Conservation (phyloP, 1,140 invertebrate genomes). For the Schlechtendalia chinensis region DNA sequence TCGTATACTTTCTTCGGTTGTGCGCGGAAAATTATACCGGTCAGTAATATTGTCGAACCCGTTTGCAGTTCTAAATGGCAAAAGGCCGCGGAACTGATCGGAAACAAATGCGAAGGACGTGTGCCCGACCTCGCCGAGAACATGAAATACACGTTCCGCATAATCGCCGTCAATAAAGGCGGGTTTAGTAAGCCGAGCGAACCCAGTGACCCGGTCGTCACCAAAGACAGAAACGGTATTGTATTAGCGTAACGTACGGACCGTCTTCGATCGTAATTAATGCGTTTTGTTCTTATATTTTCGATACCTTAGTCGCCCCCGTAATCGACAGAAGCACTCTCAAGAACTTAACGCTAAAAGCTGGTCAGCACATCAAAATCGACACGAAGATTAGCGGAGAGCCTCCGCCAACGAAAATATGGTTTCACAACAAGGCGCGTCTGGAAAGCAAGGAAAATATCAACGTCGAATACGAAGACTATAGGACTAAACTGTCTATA, state of each 20-base stretch:
- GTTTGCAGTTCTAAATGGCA: constrained; percentile 75
- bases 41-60: not conserved
- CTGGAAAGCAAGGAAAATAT: constrained; percentile 67
- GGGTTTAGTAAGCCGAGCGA: constrained; percentile 89
- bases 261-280: too few relatives aligned
- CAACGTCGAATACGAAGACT: constrained; percentile 81
- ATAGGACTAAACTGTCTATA: constrained; percentile 79
- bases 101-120: constrained; percentile 76
- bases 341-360: constrained; percentile 82
- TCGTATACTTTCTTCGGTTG: too few relatives aligned
- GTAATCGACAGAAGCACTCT: constrained; percentile 88
- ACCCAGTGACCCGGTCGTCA: constrained; percentile 75
- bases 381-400: constrained; percentile 89
- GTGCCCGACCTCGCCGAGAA: constrained; percentile 90
- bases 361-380: constrained; percentile 78
- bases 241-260: constrained; percentile 12
- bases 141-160: constrained; percentile 93
- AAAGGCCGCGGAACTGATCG: constrained; percentile 81
- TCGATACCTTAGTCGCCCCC: constrained; percentile 67
- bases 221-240: constrained; percentile 79
- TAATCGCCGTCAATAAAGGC: constrained; percentile 92
- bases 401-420: constrained; percentile 80
- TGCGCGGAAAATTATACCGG: too few relatives aligned
- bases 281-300: not conserved
- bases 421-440: constrained; percentile 79